These are phyloP conservation scores for Oncopodura yosiiana DNA, from an alignment of 1,140 invertebrate species.

Conservation along the genomic window DNA sequence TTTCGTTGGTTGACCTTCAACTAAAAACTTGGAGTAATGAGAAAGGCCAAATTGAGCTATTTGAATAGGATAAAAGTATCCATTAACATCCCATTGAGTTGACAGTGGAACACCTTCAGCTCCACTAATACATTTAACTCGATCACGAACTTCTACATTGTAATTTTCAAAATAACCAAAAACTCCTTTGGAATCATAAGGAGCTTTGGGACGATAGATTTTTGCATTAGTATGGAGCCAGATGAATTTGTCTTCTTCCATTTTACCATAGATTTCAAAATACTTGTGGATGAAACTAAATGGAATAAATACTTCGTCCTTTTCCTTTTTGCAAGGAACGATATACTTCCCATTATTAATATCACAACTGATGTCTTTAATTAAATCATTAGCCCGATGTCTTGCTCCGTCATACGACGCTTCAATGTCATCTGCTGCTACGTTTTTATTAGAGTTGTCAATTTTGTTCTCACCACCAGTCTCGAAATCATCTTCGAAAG, in stretches of 20 bases:
- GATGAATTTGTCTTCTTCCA: constrained; percentile 68
- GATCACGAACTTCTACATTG: constrained; percentile 86
- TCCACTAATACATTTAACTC: constrained; percentile 91
- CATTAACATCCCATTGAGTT: constrained; percentile 52
- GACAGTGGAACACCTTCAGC: constrained; percentile 56
- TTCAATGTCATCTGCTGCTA: neutral
- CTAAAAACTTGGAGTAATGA: constrained; percentile 91
- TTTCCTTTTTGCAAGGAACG: constrained; percentile 69
- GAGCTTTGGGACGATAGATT: constrained; percentile 69
- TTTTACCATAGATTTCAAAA: constrained; percentile 77
- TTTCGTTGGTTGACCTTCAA: constrained; percentile 60
- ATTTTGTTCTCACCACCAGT: constrained; percentile 5
- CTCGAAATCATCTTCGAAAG: constrained; percentile 28
- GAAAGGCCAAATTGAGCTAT: constrained; percentile 95
- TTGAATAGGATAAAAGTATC: constrained; percentile 96
- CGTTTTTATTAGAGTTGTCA: neutral
- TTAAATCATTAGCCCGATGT: neutral
- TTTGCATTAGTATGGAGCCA: constrained; percentile 92
- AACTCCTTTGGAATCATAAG: constrained; percentile 75
- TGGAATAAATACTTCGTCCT: constrained; percentile 80
- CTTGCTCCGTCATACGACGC: neutral
- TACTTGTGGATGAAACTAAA: constrained; percentile 89
- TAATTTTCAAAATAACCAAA: constrained; percentile 97
- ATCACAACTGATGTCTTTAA: constrained; percentile 33
- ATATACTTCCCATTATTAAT: constrained; percentile 80